Percentiles rank a stretch among this genome's conserved stretches.
phyloP scores from a whole-genome alignment of 2,113 vertebrate species.

The Sander lucioperca region DNA sequence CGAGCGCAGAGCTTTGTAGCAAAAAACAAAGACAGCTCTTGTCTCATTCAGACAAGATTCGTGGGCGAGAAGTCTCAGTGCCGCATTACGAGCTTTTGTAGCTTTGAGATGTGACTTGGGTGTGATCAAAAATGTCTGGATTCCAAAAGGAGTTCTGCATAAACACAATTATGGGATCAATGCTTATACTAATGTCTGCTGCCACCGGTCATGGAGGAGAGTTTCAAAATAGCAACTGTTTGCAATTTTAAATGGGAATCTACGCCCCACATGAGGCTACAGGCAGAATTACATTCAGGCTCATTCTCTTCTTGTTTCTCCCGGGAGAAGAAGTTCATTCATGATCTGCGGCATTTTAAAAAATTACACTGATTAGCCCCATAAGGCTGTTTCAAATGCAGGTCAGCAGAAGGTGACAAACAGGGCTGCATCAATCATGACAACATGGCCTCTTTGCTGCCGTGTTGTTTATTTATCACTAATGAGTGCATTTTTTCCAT shows the following conservation, averaged over 20 bases:
- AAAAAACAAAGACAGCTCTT: conserved; percentile 43
- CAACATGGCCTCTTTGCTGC: background rate
- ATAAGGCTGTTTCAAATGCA: conserved; percentile 1
- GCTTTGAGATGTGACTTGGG: conserved; percentile 54
- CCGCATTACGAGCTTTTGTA: conserved; percentile 36
- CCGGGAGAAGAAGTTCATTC: conserved; percentile 8
- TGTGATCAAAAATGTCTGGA: conserved; percentile 60
- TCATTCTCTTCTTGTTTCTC: background rate
- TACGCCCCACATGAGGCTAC: background rate
- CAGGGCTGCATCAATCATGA: background rate
- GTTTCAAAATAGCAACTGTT: conserved; percentile 44
- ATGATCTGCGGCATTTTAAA: conserved; percentile 31
- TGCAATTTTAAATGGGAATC: conserved; percentile 16
- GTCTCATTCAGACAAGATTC: conserved; percentile 62
- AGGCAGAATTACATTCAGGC: background rate
- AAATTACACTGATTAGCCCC: conserved; percentile 23
- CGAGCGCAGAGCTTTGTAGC: conserved; percentile 44
- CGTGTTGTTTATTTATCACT: background rate
- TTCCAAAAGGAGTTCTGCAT: conserved; percentile 43
- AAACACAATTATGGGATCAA: conserved; percentile 66
- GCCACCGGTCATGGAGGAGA: conserved; percentile 32
- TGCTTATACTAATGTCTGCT: conserved; percentile 47
- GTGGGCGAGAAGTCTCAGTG: conserved; percentile 59
- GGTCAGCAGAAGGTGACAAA: conserved; percentile 18
- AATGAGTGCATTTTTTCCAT: background rate